phyloP scores from a whole-genome alignment of 2,113 vertebrate genomes.

The Shinisaurus crocodilurus region DNA sequence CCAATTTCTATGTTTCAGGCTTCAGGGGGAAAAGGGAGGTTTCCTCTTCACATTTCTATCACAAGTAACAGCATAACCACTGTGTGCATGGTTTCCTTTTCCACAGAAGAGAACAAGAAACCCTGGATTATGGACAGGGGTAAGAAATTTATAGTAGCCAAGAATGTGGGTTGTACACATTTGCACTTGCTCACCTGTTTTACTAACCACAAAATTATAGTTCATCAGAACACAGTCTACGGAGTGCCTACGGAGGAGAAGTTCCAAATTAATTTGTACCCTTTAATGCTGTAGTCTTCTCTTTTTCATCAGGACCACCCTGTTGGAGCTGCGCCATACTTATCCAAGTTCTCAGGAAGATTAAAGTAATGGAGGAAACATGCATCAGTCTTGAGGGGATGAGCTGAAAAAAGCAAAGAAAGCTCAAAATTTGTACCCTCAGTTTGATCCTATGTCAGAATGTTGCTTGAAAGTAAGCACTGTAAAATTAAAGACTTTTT shows the following conservation, averaged over 20 bases:
- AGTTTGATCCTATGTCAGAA: neutral
- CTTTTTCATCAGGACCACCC: constrained; percentile 91
- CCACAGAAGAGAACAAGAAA: neutral
- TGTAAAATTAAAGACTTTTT: neutral
- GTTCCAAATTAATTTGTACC: constrained; percentile 78
- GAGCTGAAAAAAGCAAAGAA: constrained; percentile 73
- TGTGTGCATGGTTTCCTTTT: neutral
- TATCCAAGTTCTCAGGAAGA: constrained; percentile 81
- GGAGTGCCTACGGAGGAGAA: constrained; percentile 42
- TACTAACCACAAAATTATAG: constrained; percentile 46
- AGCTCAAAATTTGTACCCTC: constrained; percentile 63
- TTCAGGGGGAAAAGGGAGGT: too few relatives aligned
- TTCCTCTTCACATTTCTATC: neutral
- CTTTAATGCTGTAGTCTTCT: constrained; percentile 95
- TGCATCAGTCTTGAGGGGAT: constrained; percentile 80
- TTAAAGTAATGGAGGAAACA: constrained; percentile 73
- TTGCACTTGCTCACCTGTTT: constrained; percentile 44
- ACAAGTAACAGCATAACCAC: neutral
- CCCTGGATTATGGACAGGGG: neutral
- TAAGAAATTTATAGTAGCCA: constrained; percentile 18
- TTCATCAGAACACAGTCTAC: constrained; percentile 43
- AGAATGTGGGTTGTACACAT: constrained; percentile 21
- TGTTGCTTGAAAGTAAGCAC: neutral
- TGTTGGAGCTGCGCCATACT: constrained; percentile 89
- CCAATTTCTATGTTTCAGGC: neutral